A percentile compares a stretch with the other conserved stretches of the same genome.
Conservation (phyloP, 1,140 invertebrate genomes). For the Halesus radiatus region DNA sequence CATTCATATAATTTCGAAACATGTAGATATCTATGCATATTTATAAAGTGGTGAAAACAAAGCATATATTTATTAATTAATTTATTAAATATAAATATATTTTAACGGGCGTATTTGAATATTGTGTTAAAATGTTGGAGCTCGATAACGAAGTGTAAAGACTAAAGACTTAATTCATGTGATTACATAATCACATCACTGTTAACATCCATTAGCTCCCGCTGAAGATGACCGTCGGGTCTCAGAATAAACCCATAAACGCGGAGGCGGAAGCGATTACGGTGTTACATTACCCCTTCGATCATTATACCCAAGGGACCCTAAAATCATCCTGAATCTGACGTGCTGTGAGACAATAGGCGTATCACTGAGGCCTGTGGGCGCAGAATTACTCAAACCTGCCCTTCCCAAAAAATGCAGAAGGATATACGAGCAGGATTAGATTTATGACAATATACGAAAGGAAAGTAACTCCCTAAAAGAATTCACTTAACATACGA, state of each 20-base stretch:
- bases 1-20: no score
- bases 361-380: not conserved
- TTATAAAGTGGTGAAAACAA: no score
- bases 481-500: no score
- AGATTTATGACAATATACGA: not conserved
- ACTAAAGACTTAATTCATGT: constrained; percentile 2
- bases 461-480: no score
- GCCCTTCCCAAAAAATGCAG: not conserved
- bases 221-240: constrained; percentile 1
- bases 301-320: constrained; percentile 20
- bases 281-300: constrained; percentile 9
- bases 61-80: no score
- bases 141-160: not conserved
- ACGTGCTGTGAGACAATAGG: not conserved
- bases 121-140: not conserved
- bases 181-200: not conserved
- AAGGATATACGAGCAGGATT: not conserved
- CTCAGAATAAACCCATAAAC: constrained; percentile 11
- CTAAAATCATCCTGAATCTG: constrained; percentile 17
- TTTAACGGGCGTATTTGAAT: no score
- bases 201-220: not conserved
- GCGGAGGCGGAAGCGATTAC: constrained; percentile 13
- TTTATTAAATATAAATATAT: no score
- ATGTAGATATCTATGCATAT: no score
- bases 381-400: constrained; percentile 2